Base-by-base conservation (phyloP, 2,113 vertebrate species). In the Pituophis catenifer region DNA sequence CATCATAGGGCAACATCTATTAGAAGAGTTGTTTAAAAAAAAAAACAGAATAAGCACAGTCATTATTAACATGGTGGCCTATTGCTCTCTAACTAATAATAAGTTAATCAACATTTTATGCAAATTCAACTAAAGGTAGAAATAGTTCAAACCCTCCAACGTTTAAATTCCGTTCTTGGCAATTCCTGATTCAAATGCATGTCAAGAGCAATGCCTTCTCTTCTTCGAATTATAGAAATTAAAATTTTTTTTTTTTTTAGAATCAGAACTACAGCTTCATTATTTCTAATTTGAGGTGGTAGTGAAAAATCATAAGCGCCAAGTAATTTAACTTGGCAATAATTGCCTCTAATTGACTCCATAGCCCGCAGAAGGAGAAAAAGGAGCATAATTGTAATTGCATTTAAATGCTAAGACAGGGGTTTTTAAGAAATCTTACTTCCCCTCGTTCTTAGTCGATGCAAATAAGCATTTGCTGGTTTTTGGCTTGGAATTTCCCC, bases 331-430 rank as follows among this genome's bases (percentile, higher is more conserved):
- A 94, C 93, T 95, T 93, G 86, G 50, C 1, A 89, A 0, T 94
- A 94, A 96, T 38, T 53, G 94, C 86, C 91, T 96, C 93, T 95
- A 93, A 81, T 81, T 44, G 33, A 81, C 33, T 44, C 33, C 33
- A 4, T 44, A 91, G 88, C 94, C 95, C 53, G 89, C 90, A 48
- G 93, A 91, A 94, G 94, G 81, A 93, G 94, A 33, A 87, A 19
- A 89, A 13, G 9, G 8, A 21, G 33, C 88, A 2, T 94, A 94
- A 96, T 94, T 95, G 93, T 94, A 94, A 96, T 96, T 95, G 93
- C 89, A 50, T 95, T 95, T 94, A 95, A 95, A 94, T 92, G 65
- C 94, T 85, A 94, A 89, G 87, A 92, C 91, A 85, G 24, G 54
- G 92, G 54, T 86, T 88, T 55, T 12, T 1, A 53, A 29, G 12